Evolutionary conservation across 2,113 vertebrate genomes (phyloP), one percentile per base, ranked within the genome.

Genomic region (Saguinus midas): DNA sequence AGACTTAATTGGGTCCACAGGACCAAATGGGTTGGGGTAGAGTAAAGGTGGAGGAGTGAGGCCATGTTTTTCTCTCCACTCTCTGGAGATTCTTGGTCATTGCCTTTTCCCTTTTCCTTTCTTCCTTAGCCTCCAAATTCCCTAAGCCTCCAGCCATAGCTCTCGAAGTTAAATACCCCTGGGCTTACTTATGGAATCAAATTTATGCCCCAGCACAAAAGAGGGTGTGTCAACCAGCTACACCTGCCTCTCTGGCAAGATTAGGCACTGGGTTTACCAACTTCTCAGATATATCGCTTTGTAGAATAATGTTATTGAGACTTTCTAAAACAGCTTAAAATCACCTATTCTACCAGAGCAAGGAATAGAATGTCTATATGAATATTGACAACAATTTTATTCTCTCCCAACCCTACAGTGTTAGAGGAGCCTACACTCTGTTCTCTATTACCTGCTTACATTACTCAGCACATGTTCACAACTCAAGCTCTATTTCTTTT

Each of bases 391-490:
- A 8, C 58, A 29, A 57, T 25, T 75, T 94, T 86, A 80, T 87
- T 92, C 50, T 90, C 93, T 72, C 48, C 8, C 58, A 93, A 29
- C 52, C 17, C 40, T 79, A 43, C 35, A 25, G 55, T 8, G 32
- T 68, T 50, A 57, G 57, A 79, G 66, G 35, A 94, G 72, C 58
- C 76, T 66, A 66, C 48, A 14, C 72, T 96, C n/a, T 87, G 72
- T 91, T 82, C 92, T 61, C 6, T 68, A 79, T 92, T 82, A 81
- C 48, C 43, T 68, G 75, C 48, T 91, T 89, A 52, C 68, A 25
- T 87, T 90, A 72, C 88, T 94, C 70, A 96, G 70, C 57, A 70
- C 50, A 78, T 68, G 25, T 73, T 94, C 48, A 83, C 84, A 83
- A 89, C 8, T 35, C 61, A 87, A 17, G 7, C 45, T 95, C 92